phyloP scores from a whole-genome alignment of 2,888 invertebrate genomes.

The Trilocha varians region DNA sequence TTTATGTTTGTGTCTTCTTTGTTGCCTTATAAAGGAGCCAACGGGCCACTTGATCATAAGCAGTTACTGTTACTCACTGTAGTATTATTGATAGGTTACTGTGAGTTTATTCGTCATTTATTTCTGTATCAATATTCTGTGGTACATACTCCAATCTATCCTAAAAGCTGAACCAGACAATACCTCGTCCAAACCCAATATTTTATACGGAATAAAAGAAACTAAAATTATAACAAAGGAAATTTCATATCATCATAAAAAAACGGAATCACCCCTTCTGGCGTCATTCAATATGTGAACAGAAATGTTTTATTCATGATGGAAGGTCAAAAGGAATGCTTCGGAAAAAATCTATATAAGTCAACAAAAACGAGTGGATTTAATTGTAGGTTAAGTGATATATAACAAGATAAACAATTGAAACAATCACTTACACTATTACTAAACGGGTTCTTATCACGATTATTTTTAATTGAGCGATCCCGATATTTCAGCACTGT shows the following conservation, averaged over 20 bases:
- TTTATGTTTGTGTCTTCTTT: no score
- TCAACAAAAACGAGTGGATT: neutral
- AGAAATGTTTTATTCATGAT: slow-evolving; percentile 34
- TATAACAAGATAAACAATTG: no score
- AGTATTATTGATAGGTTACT: no score
- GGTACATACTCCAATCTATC: neutral
- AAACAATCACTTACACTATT: no score
- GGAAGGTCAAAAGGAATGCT: slow-evolving; percentile 22
- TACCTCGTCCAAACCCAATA: neutral
- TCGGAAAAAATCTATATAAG: slow-evolving; percentile 23
- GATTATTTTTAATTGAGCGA: no score
- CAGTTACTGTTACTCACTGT: no score
- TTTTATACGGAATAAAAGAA: slow-evolving; percentile 14
- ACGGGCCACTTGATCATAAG: no score
- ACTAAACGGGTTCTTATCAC: no score
- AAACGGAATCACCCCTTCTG: slow-evolving; percentile 19
- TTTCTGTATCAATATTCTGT: neutral
- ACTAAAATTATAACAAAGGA: slow-evolving; percentile 7
- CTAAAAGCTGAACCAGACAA: neutral
- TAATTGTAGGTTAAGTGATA: neutral
- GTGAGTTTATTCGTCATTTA: neutral
- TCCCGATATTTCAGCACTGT: no score
- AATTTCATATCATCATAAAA: slow-evolving; percentile 16
- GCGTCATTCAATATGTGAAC: neutral
- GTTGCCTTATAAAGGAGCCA: no score